A percentile compares a stretch with the other conserved stretches of the same genome.
These are phyloP conservation scores for Oscheius myriophilus DNA, from an alignment of 2,888 invertebrate genomes.

Conservation along the genomic window DNA sequence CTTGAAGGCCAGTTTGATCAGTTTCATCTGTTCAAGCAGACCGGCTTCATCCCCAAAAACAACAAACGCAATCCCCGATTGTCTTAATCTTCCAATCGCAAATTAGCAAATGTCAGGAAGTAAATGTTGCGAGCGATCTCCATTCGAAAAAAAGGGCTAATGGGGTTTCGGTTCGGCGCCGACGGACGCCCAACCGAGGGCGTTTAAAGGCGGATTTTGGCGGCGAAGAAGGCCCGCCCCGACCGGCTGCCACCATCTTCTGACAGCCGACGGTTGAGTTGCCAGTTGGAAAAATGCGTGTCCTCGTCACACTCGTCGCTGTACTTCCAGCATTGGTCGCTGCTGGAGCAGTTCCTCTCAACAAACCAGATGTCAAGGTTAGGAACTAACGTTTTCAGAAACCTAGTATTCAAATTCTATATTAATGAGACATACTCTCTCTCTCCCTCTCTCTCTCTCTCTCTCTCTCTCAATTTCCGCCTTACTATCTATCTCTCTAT, in stretches of 20 bases:
- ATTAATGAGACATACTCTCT: neutral
- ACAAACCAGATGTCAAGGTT: no score
- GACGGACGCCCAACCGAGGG: neutral
- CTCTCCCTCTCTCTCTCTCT: constrained; percentile 11
- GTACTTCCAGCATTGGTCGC: neutral
- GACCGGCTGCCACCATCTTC: constrained; percentile 11
- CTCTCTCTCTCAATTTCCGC: constrained; percentile 1
- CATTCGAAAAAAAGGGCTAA: constrained; percentile 4
- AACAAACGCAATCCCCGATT: no score
- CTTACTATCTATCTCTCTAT: neutral
- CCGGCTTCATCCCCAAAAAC: no score
- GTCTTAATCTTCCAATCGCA: no score
- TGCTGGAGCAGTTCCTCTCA: no score
- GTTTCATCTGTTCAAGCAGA: neutral
- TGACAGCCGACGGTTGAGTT: neutral
- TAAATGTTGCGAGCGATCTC: neutral
- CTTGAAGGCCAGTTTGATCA: constrained; percentile 24
- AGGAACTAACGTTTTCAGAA: no score
- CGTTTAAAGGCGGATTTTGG: constrained; percentile 24
- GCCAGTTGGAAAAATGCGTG: constrained; percentile 10
- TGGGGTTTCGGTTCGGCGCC: neutral
- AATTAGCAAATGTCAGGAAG: no score
- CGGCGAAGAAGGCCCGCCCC: constrained; percentile 17
- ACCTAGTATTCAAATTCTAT: no score
- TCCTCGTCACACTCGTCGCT: neutral